Evolutionary conservation across 2,113 vertebrate species (phyloP), one percentile per base, ranked within the genome.

Genomic region (Eudorcas thomsonii): DNA sequence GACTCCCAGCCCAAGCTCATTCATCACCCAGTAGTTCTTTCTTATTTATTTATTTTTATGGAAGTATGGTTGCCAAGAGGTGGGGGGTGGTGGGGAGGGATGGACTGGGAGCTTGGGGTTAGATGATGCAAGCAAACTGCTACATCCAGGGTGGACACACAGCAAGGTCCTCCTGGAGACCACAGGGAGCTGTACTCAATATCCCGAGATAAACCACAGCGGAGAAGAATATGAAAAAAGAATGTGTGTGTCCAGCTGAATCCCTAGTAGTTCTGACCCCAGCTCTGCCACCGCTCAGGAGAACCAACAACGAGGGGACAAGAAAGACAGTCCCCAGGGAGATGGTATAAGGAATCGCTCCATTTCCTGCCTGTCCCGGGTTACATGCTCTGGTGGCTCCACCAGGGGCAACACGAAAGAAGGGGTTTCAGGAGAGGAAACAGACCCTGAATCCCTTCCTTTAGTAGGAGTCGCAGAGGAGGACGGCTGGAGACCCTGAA

Each of bases 361-460:
- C 48, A 8, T 1, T 16, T 7, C 45, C 45, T 5, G 84, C 57
- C 36, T 15, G 2, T 10, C 30, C 55, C 0, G 1, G 1, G 28
- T 7, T 8, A 23, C 0, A 23, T 3, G 28, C 17, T 12, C 55
- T 8, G 4, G 16, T 0, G 15, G 21, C 94, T 16, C 19, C 0
- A 1, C 55, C 82, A 60, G 7, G 11, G 55, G 30, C 43, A 19
- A 59, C 21, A 21, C 7, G 55, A 28, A 33, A n/a, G 33, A n/a
- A 7, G 8, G 33, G 67, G 43, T 14, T 77, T n/a, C 5, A 3
- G 39, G 7, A 43, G 74, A 19, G 45, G 74, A 33, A 54, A 39
- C 43, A 26, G 23, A 43, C 25, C 16, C 36, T 15, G 36, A n/a
- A 54, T 5, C 55, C 33, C 5, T 12, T 23, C 48, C 2, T 21